Base-by-base conservation (phyloP, 2,888 invertebrate genomes). In the Ligdia adustata region DNA sequence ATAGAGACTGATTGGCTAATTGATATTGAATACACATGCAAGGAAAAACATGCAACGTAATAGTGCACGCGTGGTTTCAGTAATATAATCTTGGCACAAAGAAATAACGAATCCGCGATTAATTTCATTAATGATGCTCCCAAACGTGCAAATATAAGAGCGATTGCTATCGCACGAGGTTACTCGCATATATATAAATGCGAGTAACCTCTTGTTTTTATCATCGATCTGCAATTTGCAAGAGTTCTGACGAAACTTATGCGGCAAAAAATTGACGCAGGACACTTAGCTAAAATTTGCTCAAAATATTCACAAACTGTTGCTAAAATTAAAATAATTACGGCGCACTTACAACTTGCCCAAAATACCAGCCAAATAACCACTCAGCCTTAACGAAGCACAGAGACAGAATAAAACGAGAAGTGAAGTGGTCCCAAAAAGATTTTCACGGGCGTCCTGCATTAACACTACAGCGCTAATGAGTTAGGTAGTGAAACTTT, bases 311-410 rank as follows among this genome's bases (percentile, higher is more conserved):
- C 35, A 42, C 35, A 41, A 34, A 46, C 41, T 44, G 33, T 16
- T 27, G 27, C 37, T 52, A 29, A 48, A 57, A 57, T 55, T 56
- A 60, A 69, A 68, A 59, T 64, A 67, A 66, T 56, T 62, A 64
- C 60, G 58, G 44, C 57, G 64, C 69, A 66, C 64, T 62, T 64
- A 61, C 63, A 64, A 65, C 62, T 64, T 51, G 46, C 54, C 52
- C 60, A 66, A 72, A 75, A 75, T 64, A 72, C 67, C 72, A 72
- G 80, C 84, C 82, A 83, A 87, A 83, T 78, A 79, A 74, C 82
- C 82, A 75, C 85, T 85, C 65, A 65, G 70, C 69, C 65, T 78
- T 87, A 87, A 88, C 82, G 86, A 89, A 83, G 78, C 75, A 68
- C 74, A 76, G 74, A 74, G 78, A 74, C 73, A 74, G 60, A 79